These are phyloP conservation scores for Perizoma affinitatum DNA, from an alignment of 2,888 invertebrate species.

Conservation along the genomic window DNA sequence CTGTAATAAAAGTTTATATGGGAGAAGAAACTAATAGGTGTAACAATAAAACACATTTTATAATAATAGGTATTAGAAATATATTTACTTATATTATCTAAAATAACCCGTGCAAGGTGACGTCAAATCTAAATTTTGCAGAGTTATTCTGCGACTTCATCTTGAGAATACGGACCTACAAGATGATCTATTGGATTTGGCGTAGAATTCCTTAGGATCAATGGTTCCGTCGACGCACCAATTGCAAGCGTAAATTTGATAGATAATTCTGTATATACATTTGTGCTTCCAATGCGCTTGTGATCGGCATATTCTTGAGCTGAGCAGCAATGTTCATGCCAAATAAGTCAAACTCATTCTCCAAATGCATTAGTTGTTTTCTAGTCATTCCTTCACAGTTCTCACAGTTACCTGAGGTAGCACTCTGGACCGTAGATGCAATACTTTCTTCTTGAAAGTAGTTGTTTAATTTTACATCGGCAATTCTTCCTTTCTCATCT, in stretches of 20 bases:
- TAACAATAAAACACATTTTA: too few species aligned
- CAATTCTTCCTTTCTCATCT: background rate
- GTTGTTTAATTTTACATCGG: background rate
- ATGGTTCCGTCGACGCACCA: background rate
- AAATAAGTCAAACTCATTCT: constrained; percentile 35
- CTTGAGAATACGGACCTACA: too few species aligned
- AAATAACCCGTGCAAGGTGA: too few species aligned
- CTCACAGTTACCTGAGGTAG: background rate
- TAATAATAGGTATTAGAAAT: too few species aligned
- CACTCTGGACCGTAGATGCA: background rate
- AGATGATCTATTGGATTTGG: too few species aligned
- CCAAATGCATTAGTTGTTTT: background rate
- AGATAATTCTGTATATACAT: constrained; percentile 36
- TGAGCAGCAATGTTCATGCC: constrained; percentile 34
- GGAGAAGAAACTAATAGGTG: too few species aligned
- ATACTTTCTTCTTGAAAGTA: background rate
- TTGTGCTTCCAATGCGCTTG: constrained; percentile 32
- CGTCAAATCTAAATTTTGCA: too few species aligned
- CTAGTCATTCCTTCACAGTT: background rate
- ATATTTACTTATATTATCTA: too few species aligned
- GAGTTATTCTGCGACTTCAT: too few species aligned
- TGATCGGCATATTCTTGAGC: constrained; percentile 28
- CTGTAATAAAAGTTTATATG: too few species aligned
- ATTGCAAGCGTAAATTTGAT: constrained; percentile 27
- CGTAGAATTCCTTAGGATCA: too few species aligned